Base-by-base conservation (phyloP, 2,888 invertebrate genomes). In the Danaus chrysippus region DNA sequence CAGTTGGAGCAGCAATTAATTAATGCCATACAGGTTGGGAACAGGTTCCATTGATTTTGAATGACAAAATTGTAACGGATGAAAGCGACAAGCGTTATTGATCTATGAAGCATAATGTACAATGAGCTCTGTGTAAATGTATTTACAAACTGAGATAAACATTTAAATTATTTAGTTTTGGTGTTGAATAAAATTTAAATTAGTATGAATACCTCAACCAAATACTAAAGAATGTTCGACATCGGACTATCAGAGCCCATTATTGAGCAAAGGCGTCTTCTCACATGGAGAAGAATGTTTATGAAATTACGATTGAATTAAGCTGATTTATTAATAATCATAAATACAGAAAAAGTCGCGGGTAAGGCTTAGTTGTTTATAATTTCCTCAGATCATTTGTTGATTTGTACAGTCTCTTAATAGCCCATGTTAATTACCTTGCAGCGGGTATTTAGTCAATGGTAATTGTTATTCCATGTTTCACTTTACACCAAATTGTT, bases 381-480 rank as follows among this genome's bases (percentile, higher is more conserved):
- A 6, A 34, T 34, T 34, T 3, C 23, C 23, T 34, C 23, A 34
- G 23, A 34, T 34, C 23, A 46, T 34, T 44, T 11, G 46, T 46
- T 44, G 34, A 23, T 23, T 42, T 11, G 49, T 46, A 46, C 41
- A 10, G 41, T 46, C 13, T 6, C 17, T 3, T 42, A 58, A 59
- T 59, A 55, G 15, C 15, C 13, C 8, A 46, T 59, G 46, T 56
- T 59, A 64, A 64, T 64, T 61, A 59, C 34, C 12, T n/a, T 13
- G 15, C 54, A 19, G 63, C 13, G 61, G 53, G 56, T 43, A 56
- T 61, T 11, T 11, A 41, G 12, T n/a, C 23, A 60, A 43, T 54
- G 23, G 1, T 59, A 59, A 57, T 63, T 54, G 56, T 42, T 63
- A 54, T 59, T 64, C 56, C 44, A 6, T 42, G 61, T 54, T 57